Percentiles rank a stretch among this genome's conserved stretches.
phyloP scores from a whole-genome alignment of 37 sponge, comb jelly and placozoan species.

The Diacarnus erythraeanus region DNA sequence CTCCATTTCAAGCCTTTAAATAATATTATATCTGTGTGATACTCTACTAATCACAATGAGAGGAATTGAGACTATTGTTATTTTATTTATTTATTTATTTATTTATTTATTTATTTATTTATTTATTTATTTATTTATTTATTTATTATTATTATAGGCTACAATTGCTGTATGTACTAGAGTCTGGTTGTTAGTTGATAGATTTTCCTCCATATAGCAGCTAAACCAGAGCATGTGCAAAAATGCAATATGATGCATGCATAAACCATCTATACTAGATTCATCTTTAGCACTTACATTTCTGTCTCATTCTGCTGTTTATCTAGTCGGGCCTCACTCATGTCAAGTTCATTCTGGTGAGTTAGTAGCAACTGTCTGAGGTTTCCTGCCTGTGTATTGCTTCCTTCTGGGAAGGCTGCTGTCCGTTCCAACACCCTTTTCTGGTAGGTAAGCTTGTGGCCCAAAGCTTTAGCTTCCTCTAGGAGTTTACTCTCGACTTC shows the following conservation, averaged over 20 bases:
- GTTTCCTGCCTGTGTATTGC: slow-evolving; percentile 37
- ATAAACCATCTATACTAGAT: not conserved
- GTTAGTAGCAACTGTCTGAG: slow-evolving; percentile 63
- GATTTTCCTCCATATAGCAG: too few species aligned
- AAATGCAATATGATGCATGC: not conserved
- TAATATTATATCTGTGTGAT: too few species aligned
- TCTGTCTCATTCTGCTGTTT: slow-evolving; percentile 49
- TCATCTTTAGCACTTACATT: slow-evolving; percentile 18
- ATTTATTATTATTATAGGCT: too few species aligned
- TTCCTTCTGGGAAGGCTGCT: slow-evolving; percentile 70
- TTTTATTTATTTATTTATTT: too few species aligned
- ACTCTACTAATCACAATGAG: too few species aligned
- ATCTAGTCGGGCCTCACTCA: slow-evolving; percentile 42
- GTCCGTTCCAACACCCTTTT: slow-evolving; percentile 51
- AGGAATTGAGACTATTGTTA: too few species aligned
- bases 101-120: too few species aligned
- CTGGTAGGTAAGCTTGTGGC: slow-evolving; percentile 55
- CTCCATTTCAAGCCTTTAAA: slow-evolving; percentile 51
- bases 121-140: too few species aligned
- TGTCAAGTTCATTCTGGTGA: slow-evolving; percentile 69
- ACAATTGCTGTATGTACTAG: too few species aligned
- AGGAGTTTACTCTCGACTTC: slow-evolving; percentile 55
- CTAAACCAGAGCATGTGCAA: not conserved
- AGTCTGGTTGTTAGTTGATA: too few species aligned
- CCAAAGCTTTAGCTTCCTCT: slow-evolving; percentile 41